A percentile compares a stretch with the other conserved stretches of the same genome.
These are phyloP conservation scores for Eulemur coronatus DNA, from an alignment of 2,797 vertebrate species.

Conservation along the genomic window DNA sequence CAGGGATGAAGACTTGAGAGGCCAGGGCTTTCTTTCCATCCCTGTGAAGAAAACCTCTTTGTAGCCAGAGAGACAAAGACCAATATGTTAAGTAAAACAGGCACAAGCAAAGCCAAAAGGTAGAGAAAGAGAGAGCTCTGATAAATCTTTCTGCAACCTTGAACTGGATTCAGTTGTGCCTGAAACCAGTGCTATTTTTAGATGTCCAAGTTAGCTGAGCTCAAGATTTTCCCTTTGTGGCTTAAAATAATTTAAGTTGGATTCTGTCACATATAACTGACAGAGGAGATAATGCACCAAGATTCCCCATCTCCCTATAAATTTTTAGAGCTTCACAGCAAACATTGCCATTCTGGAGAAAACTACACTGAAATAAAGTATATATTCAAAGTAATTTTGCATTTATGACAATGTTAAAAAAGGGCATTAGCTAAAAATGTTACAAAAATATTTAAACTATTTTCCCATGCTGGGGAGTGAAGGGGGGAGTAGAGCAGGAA, in stretches of 20 bases:
- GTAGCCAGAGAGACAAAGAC: not conserved
- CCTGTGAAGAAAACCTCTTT: not conserved
- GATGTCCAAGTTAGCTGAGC: not conserved
- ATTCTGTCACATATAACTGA: not conserved
- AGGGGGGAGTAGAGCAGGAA: not conserved
- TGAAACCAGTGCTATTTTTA: not conserved
- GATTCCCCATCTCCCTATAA: not conserved
- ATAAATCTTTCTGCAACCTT: not conserved
- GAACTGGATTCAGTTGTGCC: not conserved
- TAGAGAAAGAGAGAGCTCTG: not conserved
- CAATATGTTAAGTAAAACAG: not conserved
- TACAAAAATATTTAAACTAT: not conserved
- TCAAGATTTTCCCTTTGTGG: not conserved
- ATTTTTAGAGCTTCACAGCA: not conserved
- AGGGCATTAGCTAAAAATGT: not conserved
- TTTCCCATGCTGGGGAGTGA: not conserved
- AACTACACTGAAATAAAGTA: not conserved
- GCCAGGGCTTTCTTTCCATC: not conserved
- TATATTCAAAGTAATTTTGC: constrained; percentile 41
- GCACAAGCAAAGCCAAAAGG: not conserved
- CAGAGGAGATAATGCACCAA: not conserved
- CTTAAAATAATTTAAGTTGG: constrained; percentile 34
- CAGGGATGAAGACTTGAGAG: not conserved
- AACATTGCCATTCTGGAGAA: not conserved
- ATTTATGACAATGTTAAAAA: constrained; percentile 10